A percentile compares a stretch with the other conserved stretches of the same genome.
Evolutionary conservation across 2,113 vertebrate species (phyloP).

Genomic region (Gavia stellata): DNA sequence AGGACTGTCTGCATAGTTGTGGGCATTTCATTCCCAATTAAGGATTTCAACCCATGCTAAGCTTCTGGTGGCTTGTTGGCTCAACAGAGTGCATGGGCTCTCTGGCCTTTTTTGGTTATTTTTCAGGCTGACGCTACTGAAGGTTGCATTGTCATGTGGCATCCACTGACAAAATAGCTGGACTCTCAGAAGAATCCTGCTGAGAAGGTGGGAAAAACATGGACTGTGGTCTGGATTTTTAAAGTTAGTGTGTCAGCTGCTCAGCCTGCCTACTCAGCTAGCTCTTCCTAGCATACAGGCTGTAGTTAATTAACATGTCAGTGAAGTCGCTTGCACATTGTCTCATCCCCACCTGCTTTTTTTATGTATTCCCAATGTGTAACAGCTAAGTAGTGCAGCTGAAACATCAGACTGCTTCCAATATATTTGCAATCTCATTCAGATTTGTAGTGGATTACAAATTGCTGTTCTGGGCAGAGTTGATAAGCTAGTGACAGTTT

Average conservation of each 20-base stretch:
- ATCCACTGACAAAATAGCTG: neutral
- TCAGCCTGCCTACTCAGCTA: neutral
- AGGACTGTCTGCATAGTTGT: neutral
- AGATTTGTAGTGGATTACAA: neutral
- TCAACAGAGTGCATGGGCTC: neutral
- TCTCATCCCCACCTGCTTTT: neutral
- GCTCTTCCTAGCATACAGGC: neutral
- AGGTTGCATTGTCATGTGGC: fast-evolving
- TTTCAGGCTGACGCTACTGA: neutral
- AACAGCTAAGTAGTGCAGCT: neutral
- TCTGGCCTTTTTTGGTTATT: neutral
- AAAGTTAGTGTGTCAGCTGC: neutral
- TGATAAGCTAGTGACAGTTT: neutral
- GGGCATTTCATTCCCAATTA: neutral
- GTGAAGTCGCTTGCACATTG: neutral
- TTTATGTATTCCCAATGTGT: neutral
- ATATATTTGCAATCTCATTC: neutral
- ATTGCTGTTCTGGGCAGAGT: neutral
- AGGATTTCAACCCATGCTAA: neutral
- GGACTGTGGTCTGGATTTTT: neutral
- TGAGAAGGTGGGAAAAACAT: neutral
- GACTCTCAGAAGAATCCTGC: neutral
- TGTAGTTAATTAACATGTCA: neutral
- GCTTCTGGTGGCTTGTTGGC: neutral
- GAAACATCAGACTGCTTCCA: neutral